Percentiles rank a stretch among this genome's conserved stretches.
These are phyloP conservation scores for Phymanthus crucifer DNA, from an alignment of 92 coral and sea anemone species.

Conservation along the genomic window DNA sequence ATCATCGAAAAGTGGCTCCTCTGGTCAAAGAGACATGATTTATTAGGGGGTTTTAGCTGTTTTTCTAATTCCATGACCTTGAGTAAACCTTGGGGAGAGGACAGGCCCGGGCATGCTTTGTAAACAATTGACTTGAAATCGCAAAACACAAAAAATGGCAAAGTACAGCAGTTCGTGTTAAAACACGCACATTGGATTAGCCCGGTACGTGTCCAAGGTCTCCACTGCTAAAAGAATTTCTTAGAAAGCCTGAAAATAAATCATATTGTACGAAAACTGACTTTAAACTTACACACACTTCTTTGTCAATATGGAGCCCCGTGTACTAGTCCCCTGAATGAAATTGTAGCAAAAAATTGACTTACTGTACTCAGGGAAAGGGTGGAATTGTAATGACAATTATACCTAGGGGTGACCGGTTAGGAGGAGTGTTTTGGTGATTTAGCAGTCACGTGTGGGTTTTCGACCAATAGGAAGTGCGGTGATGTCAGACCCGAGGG, in stretches of 20 bases:
- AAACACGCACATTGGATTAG: conserved; percentile 4
- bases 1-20: not conserved
- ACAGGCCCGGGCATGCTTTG: conserved; percentile 38
- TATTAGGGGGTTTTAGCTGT: conserved; percentile 11
- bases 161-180: conserved; percentile 20
- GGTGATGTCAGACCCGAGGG: conserved; percentile 85
- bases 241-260: not conserved
- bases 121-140: conserved; percentile 9
- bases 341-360: conserved; percentile 8
- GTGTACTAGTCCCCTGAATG: not conserved
- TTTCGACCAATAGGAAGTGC: conserved; percentile 23
- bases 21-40: not conserved
- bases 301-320: not conserved
- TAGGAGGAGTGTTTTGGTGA: not conserved
- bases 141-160: conserved; percentile 1
- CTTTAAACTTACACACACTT: not conserved
- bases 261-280: not conserved
- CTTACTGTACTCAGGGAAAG: not conserved
- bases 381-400: not conserved
- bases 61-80: conserved; percentile 19
- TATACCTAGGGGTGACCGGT: conserved; percentile 5
- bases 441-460: conserved; percentile 21
- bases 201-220: not conserved
- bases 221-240: not conserved
- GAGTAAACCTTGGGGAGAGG: not conserved